Evolutionary conservation across 2,888 invertebrate genomes (phyloP).

Genomic region (Ormyrus rosae): DNA sequence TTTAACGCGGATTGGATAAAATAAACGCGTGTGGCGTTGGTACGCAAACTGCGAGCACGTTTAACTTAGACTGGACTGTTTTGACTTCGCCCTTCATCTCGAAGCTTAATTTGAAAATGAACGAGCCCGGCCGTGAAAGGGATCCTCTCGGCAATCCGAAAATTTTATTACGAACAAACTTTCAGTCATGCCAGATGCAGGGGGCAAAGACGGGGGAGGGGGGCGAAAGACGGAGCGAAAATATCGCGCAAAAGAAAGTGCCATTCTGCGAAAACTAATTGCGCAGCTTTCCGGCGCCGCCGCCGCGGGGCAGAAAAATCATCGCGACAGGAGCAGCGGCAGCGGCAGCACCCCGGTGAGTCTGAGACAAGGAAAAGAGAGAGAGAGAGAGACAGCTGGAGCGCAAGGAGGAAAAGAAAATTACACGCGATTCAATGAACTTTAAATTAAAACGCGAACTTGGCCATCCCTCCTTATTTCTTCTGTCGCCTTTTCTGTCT

Average conservation of each 20-base stretch:
- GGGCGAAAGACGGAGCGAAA: not conserved
- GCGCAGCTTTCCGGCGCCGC: not conserved
- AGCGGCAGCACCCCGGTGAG: not conserved
- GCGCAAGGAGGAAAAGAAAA: constrained; percentile 30
- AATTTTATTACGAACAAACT: constrained; percentile 2
- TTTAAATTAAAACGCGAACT: constrained; percentile 46
- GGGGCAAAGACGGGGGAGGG: not conserved
- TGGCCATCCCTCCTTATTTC: not conserved
- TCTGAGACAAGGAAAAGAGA: not conserved
- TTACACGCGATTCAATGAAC: constrained; percentile 45
- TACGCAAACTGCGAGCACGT: too few relatives aligned
- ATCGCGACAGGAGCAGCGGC: constrained; percentile 11
- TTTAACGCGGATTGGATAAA: too few relatives aligned
- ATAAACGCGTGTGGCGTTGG: too few relatives aligned
- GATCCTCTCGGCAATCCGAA: not conserved
- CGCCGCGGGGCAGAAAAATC: constrained; percentile 25
- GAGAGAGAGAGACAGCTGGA: constrained; percentile 6
- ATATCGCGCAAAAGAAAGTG: constrained; percentile 19
- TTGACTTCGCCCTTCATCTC: too few relatives aligned
- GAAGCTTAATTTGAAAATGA: too few relatives aligned
- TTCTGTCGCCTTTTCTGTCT: constrained; percentile 22
- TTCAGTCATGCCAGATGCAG: not conserved
- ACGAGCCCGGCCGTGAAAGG: too few relatives aligned
- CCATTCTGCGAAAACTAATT: constrained; percentile 40
- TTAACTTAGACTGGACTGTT: too few relatives aligned